phyloP scores from a whole-genome alignment of 2,797 vertebrate species.

The Pantherophis vulpinus region DNA sequence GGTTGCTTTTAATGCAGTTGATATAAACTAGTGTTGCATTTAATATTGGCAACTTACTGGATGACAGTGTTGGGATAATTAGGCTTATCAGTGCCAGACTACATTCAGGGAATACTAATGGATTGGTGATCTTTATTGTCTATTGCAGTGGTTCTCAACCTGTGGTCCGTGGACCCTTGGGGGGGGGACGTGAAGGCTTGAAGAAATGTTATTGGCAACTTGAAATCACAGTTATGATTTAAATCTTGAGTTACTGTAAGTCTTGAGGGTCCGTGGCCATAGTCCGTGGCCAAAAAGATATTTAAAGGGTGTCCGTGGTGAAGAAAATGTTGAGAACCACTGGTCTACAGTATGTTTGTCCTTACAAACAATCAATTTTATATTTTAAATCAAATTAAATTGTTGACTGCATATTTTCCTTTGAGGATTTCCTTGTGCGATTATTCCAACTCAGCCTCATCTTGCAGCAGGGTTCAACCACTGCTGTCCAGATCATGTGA shows the following conservation, averaged over 20 bases:
- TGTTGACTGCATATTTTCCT: background rate
- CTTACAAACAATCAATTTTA: background rate
- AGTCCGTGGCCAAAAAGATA: too few relatives aligned
- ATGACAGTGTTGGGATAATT: background rate
- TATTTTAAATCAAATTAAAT: background rate
- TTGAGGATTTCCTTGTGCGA: background rate
- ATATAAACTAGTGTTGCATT: background rate
- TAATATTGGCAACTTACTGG: background rate
- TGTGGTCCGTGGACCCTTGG: too few relatives aligned
- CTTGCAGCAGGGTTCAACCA: background rate
- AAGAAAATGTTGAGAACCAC: too few relatives aligned
- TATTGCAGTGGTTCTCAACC: too few relatives aligned
- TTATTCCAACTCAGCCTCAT: background rate
- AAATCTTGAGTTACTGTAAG: too few relatives aligned
- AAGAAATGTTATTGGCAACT: too few relatives aligned
- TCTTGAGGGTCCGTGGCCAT: too few relatives aligned
- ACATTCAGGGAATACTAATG: background rate
- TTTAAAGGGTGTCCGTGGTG: too few relatives aligned
- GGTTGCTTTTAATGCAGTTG: background rate
- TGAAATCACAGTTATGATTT: too few relatives aligned
- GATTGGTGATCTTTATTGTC: background rate
- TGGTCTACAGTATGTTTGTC: background rate
- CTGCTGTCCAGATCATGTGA: background rate
- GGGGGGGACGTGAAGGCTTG: fast-evolving
- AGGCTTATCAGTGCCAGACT: background rate